A percentile compares a stretch with the other conserved stretches of the same genome.
phyloP scores from a whole-genome alignment of 2,888 invertebrate genomes.

The Molorchus minor region DNA sequence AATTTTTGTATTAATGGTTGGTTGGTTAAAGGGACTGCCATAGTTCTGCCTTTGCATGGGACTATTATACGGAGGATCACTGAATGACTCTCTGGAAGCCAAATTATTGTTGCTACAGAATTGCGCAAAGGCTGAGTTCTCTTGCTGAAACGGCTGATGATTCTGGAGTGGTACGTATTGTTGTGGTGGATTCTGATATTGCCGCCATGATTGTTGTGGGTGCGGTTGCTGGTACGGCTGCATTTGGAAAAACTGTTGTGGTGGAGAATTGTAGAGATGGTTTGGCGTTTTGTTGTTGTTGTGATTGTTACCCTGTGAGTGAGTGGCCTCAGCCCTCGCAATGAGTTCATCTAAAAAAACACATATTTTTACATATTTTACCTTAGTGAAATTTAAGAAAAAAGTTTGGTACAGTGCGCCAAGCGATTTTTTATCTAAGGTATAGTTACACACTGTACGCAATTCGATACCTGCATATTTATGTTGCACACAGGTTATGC shows the following conservation, averaged over 20 bases:
- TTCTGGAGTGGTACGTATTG: conserved; percentile 17
- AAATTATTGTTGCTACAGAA: conserved; percentile 16
- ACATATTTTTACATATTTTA: no score
- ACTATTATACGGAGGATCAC: neutral
- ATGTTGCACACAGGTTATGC: no score
- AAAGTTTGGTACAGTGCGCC: no score
- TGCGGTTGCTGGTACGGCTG: conserved; percentile 29
- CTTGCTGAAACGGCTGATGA: conserved; percentile 23
- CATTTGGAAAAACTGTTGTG: neutral
- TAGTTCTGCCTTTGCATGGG: neutral
- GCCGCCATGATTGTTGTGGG: neutral
- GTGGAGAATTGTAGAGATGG: neutral
- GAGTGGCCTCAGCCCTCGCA: conserved; percentile 9
- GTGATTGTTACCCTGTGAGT: neutral
- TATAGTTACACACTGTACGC: no score
- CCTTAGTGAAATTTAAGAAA: no score
- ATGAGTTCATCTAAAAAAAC: conserved; percentile 27
- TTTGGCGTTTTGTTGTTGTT: neutral
- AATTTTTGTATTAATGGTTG: neutral
- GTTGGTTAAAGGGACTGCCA: neutral
- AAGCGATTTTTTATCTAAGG: no score
- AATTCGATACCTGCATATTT: no score
- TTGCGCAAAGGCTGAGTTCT: conserved; percentile 36
- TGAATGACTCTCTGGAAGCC: neutral
- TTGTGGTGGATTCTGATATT: conserved; percentile 22